Evolutionary conservation across 2,113 vertebrate genomes (phyloP).

Genomic region (Bostrychus sinensis): DNA sequence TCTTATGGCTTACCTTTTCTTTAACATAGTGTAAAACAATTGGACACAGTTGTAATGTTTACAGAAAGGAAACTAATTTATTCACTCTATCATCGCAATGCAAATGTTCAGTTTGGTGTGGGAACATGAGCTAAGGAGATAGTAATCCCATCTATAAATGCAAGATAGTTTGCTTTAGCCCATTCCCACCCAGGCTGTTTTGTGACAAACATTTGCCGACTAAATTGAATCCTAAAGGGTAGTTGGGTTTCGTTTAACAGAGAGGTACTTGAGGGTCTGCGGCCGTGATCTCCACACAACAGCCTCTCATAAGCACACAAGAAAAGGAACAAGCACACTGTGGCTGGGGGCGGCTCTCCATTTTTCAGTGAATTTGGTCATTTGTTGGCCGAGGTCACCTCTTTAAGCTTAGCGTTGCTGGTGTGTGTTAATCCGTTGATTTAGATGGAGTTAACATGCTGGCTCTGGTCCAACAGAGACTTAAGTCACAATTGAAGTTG

Average conservation of each 20-base stretch:
- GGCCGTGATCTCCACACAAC: slow-evolving; percentile 58
- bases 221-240: slow-evolving; percentile 70
- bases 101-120: slow-evolving; percentile 48
- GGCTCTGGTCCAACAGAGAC: slow-evolving; percentile 71
- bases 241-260: slow-evolving; percentile 64
- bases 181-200: slow-evolving; percentile 74
- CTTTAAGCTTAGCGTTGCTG: slow-evolving; percentile 69
- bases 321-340: slow-evolving; percentile 56
- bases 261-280: slow-evolving; percentile 70
- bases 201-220: slow-evolving; percentile 65
- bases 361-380: slow-evolving; percentile 77
- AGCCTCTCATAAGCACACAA: slow-evolving; percentile 59
- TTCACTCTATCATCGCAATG: slow-evolving; percentile 26
- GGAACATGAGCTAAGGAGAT: slow-evolving; percentile 55
- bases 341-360: slow-evolving; percentile 50
- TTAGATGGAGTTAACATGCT: slow-evolving; percentile 76
- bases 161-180: slow-evolving; percentile 60
- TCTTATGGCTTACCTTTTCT: neutral
- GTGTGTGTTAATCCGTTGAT: slow-evolving; percentile 79
- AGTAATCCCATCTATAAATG: slow-evolving; percentile 69
- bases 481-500: slow-evolving; percentile 76
- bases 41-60: slow-evolving; percentile 20
- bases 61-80: slow-evolving; percentile 27
- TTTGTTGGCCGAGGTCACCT: slow-evolving; percentile 75
- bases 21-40: slow-evolving; percentile 43